Evolutionary conservation across 2,888 invertebrate genomes (phyloP), one percentile per base, ranked within the genome.

Genomic region (Uropetala carovei): DNA sequence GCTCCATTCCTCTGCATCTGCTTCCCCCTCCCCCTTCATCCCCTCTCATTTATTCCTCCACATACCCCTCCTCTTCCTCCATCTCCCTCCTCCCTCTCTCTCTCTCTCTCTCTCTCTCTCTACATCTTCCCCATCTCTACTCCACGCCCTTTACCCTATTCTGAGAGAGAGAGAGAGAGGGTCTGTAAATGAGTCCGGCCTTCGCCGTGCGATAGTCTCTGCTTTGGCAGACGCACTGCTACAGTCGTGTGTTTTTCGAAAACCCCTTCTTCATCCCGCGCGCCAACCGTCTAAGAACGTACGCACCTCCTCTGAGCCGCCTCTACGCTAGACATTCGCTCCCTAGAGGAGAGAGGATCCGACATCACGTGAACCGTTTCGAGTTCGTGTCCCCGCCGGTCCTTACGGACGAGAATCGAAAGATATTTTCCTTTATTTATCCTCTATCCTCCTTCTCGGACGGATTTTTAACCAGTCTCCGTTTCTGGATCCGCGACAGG

Each of bases 121-220:
- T 30, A 59, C 60, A 30, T 30, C 27, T 58, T 85, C 85, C 22
- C 58, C 85, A 75, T 85, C 85, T 2, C 60, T 58, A 22, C 57
- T 22, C 58, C 89, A 60, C 89, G 89, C 60, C 89, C 89, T 59
- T 89, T 83, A 83, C 83, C 89, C 89, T 89, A 89, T 89, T 89
- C 89, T 89, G 89, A 89, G 89, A 86, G 86, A 30, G 86, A 64
- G 27, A 16, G 89, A 89, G 89, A 13, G 89, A 68, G 64, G 43
- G 56, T 43, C 56, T 56, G 83, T 57, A n/a, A n/a, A 56, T 10
- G 83, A 56, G 56, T 30, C 9, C 11, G 57, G 83, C n/a, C 8
- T 64, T 22, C 64, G 89, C 43, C 64, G 83, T n/a, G 83, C n/a
- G 83, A 83, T 83, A 83, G 83, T 83, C 83, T 83, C 57, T 83